Conservation (phyloP, 2,797 vertebrate genomes). For the Bovichtus diacanthus region DNA sequence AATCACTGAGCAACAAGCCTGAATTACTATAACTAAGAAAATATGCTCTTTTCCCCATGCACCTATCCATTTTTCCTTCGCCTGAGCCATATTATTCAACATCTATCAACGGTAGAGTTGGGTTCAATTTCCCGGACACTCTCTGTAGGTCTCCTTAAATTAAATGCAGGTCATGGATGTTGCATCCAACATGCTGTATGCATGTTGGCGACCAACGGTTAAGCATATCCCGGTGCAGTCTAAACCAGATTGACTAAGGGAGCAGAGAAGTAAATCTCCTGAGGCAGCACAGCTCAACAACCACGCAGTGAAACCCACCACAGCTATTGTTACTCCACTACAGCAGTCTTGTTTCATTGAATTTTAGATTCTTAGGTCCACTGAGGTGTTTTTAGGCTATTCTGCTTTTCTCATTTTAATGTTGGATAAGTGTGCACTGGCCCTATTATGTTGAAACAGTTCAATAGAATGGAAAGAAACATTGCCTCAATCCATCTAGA, state of each 20-base stretch:
- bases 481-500: not conserved
- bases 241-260: slow-evolving; percentile 69
- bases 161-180: slow-evolving; percentile 64
- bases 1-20: slow-evolving; percentile 48
- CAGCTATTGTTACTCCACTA: slow-evolving; percentile 23
- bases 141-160: slow-evolving; percentile 54
- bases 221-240: slow-evolving; percentile 53
- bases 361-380: slow-evolving; percentile 15
- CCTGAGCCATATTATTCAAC: slow-evolving; percentile 40
- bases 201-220: slow-evolving; percentile 54
- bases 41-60: slow-evolving; percentile 25
- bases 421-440: not conserved
- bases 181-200: slow-evolving; percentile 33
- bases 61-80: slow-evolving; percentile 31
- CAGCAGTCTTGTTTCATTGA: slow-evolving; percentile 34
- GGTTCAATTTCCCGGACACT: slow-evolving; percentile 40
- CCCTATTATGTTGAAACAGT: not conserved
- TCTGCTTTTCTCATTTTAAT: not conserved
- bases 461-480: slow-evolving; percentile 1
- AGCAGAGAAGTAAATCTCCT: slow-evolving; percentile 52
- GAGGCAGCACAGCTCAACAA: slow-evolving; percentile 49
- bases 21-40: slow-evolving; percentile 69
- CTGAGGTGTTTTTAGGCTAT: slow-evolving; percentile 1
- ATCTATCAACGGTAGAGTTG: slow-evolving; percentile 40
- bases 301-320: slow-evolving; percentile 42